Percentiles rank a stretch among this genome's conserved stretches.
These are phyloP conservation scores for Phasia obesa DNA, from an alignment of 2,888 invertebrate genomes.

Conservation along the genomic window DNA sequence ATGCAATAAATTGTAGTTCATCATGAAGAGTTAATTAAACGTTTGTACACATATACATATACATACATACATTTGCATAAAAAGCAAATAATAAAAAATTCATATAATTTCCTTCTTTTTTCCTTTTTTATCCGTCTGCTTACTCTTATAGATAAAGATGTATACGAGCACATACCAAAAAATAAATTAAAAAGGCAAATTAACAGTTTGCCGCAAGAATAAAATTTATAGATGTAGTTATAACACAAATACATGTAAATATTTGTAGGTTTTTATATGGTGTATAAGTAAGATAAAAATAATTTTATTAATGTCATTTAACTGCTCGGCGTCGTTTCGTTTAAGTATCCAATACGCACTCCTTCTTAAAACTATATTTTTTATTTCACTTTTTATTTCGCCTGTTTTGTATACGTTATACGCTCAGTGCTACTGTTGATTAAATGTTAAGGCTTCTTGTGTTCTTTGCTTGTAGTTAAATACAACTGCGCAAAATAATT, in stretches of 20 bases:
- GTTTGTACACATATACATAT: neutral
- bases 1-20: conserved; percentile 43
- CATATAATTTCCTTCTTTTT: neutral
- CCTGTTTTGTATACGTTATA: conserved; percentile 15
- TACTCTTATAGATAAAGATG: neutral
- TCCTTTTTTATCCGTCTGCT: neutral
- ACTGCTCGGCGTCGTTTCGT: conserved; percentile 14
- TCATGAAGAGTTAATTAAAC: conserved; percentile 46
- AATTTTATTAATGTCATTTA: conserved; percentile 30
- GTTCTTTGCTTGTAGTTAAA: conserved; percentile 24
- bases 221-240: neutral
- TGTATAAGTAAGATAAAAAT: neutral
- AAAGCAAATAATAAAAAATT: conserved; percentile 13
- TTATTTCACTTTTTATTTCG: conserved; percentile 23
- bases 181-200: conserved; percentile 2
- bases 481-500: conserved; percentile 37
- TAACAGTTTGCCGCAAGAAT: conserved; percentile 11
- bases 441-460: conserved; percentile 18
- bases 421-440: neutral
- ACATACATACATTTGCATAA: neutral
- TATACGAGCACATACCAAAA: neutral
- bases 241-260: neutral
- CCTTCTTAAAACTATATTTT: conserved; percentile 5
- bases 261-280: neutral
- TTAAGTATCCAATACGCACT: conserved; percentile 14